Base-by-base conservation (phyloP, 1,140 invertebrate species). In the Chironomus striatipennis region DNA sequence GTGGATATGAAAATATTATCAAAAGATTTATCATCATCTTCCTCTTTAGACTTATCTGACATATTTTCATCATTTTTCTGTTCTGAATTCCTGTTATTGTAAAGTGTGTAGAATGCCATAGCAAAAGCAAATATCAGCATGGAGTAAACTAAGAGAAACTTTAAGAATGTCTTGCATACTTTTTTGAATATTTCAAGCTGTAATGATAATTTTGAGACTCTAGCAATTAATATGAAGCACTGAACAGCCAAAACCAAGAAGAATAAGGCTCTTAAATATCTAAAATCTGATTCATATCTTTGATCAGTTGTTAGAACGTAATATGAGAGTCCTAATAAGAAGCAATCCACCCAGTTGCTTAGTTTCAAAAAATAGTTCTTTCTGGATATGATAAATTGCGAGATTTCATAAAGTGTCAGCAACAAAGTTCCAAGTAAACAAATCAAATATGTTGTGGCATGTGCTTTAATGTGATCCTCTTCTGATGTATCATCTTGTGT, bases 191-290 rank as follows among this genome's bases (percentile, higher is more conserved):
- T 74, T 20, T 43, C 34, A 43, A 24, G n/a, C 12, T 75, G 74
- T 47, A 77, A 76, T 76, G 75, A 15, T 73, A 75, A 9, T 74
- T 73, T n/a, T 5, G 47, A 6, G 43, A 72, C 74, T 77, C 73
- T 12, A 76, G 75, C 57, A 77, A 75, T 15, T 77, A 73, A 17
- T 15, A 57, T n/a, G n/a, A 57, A 57, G 12, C 47, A n/a, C n/a
- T 57, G 47, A 12, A n/a, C n/a, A n/a, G 47, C 47, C 5, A 57
- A 5, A 12, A 57, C 47, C 5, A 57, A n/a, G n/a, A 57, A 57
- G 4, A 57, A n/a, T 12, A 57, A 12, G 5, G 47, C 47, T 57
- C 47, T 12, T n/a, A 57, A n/a, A n/a, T n/a, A n/a, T 15, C n/a
- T 7, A 57, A 57, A 57, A 15, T 57, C 47, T n/a, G 47, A n/a